Evolutionary conservation across 2,113 vertebrate species (phyloP), one percentile per base, ranked within the genome.

Genomic region (Ceyx melanurus): DNA sequence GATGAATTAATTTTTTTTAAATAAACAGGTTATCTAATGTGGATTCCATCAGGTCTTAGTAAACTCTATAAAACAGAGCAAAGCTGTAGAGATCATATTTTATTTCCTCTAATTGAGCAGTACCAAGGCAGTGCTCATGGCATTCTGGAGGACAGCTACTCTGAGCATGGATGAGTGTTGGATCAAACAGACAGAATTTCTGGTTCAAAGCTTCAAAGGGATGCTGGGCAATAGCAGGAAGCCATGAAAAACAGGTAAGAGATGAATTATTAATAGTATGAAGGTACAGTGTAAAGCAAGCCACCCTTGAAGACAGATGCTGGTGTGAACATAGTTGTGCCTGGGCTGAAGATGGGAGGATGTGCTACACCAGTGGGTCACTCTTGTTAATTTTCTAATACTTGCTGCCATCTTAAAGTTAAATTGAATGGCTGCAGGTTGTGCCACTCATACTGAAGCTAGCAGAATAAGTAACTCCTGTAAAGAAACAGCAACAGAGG

Each of bases 101-200:
- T 80, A 46, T 9, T 48, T 51, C 23, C 1, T 21, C 42, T 76
- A 4, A 22, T 35, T 54, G 14, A 68, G 14, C 8, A 46, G 48
- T 21, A 46, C 5, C 17, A 68, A 22, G 40, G 18, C 46, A 82
- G 64, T 5, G 6, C 25, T 61, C 40, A 15, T 6, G 23, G 42
- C 13, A 45, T 33, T 15, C 20, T 43, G 54, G 28, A 89, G 88
- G 80, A 78, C 57, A 51, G 29, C 42, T 40, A 2, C n/a, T 31
- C n/a, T 15, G 31, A 92, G 29, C 22, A 42, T 0, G 0, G 50
- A 22, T 11, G 7, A 67, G 12, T 2, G 5, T 42, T 88, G 42
- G 40, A 53, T 72, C 53, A 50, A 61, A 74, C n/a, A 6, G 8
- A 53, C 45, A 75, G 57, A 71, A 74, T 57, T 83, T 74, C 82